These are phyloP conservation scores for Neoniphon sammara DNA, from an alignment of 2,797 vertebrate genomes.

Conservation along the genomic window DNA sequence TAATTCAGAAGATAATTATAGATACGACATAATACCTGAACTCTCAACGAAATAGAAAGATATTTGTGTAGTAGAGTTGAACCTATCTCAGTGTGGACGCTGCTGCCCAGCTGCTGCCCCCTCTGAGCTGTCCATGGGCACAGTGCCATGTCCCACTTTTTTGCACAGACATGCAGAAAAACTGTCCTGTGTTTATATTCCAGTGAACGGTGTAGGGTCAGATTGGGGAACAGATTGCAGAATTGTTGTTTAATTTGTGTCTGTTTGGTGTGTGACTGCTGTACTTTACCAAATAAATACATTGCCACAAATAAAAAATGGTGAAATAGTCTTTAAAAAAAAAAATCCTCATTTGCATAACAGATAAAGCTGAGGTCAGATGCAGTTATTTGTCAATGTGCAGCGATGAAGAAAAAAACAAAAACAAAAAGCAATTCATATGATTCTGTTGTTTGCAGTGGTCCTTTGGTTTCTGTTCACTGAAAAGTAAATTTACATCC, in stretches of 20 bases:
- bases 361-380: neutral
- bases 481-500: slow-evolving; percentile 20
- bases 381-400: neutral
- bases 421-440: neutral
- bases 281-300: neutral
- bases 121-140: slow-evolving; percentile 26
- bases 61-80: neutral
- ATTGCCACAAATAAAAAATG: neutral
- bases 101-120: slow-evolving; percentile 39
- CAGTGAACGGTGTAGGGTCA: slow-evolving; percentile 17
- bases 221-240: slow-evolving; percentile 16
- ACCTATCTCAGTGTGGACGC: neutral
- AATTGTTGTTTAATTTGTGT: slow-evolving; percentile 51
- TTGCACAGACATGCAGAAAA: slow-evolving; percentile 5
- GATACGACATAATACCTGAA: no score
- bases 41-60: no score
- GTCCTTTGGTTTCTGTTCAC: slow-evolving; percentile 5
- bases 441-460: slow-evolving; percentile 1
- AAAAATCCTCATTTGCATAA: neutral
- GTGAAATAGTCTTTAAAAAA: neutral
- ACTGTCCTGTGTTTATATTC: slow-evolving; percentile 8
- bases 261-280: slow-evolving; percentile 26
- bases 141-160: slow-evolving; percentile 54
- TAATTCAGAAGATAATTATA: no score
- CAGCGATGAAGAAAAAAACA: no score